Conservation (phyloP, 2,797 vertebrate species). For the Orestias chungarensis region DNA sequence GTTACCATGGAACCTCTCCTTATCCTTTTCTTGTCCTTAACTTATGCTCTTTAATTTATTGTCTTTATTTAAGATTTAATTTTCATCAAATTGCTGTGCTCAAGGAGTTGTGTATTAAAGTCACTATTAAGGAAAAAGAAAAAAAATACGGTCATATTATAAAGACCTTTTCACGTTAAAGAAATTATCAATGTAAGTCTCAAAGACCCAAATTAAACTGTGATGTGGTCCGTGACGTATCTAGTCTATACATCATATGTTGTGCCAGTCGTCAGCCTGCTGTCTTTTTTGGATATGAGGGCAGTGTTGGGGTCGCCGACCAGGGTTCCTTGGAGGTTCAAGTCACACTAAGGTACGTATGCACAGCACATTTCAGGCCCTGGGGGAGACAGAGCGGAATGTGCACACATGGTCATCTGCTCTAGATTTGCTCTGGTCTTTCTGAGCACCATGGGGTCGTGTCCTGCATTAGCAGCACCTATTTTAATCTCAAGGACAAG, state of each 20-base stretch:
- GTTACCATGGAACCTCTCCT: slow-evolving; percentile 5
- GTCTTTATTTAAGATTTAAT: not conserved
- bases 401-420: slow-evolving; percentile 50
- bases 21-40: not conserved
- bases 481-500: slow-evolving; percentile 47
- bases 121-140: not conserved
- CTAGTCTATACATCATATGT: not conserved
- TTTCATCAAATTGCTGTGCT: not conserved
- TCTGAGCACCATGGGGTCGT: slow-evolving; percentile 41
- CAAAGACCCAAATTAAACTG: not conserved
- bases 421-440: slow-evolving; percentile 30
- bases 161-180: not conserved
- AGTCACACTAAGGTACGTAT: slow-evolving; percentile 46
- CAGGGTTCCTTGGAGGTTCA: not conserved
- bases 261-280: not conserved
- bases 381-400: slow-evolving; percentile 57
- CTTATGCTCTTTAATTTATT: slow-evolving; percentile 2
- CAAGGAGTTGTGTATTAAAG: not conserved
- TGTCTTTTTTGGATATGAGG: not conserved
- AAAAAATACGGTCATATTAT: not conserved
- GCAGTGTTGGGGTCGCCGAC: not conserved
- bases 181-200: not conserved
- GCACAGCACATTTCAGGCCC: slow-evolving; percentile 42
- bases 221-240: not conserved
- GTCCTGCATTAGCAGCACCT: slow-evolving; percentile 23